Evolutionary conservation across 2,113 vertebrate species (phyloP).

Genomic region (Actenoides hombroni): DNA sequence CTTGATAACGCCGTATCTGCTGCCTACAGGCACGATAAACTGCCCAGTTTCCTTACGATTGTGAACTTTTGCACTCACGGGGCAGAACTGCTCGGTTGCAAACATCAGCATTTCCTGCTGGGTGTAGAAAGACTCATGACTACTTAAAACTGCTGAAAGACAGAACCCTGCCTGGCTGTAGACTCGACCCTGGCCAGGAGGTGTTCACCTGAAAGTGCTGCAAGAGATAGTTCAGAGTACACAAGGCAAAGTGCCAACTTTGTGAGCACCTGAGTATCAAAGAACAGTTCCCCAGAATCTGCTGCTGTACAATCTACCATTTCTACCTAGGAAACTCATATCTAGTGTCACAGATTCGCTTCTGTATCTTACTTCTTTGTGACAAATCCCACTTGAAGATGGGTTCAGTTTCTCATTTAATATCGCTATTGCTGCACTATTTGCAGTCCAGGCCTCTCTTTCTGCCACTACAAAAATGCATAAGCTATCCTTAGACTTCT

Average conservation of each 20-base stretch:
- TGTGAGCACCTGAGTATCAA: accelerated
- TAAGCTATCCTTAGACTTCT: not conserved
- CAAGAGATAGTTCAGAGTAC: not conserved
- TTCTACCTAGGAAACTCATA: not conserved
- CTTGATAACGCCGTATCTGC: not conserved
- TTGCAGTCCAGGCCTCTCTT: not conserved
- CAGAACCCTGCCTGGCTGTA: not conserved
- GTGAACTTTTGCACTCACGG: accelerated
- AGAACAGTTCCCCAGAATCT: not conserved
- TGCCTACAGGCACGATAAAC: not conserved
- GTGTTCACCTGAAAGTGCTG: not conserved
- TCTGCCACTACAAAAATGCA: not conserved
- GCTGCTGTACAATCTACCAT: not conserved
- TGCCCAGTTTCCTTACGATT: not conserved
- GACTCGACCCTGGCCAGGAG: not conserved
- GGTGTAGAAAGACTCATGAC: not conserved
- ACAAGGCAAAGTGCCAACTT: not conserved
- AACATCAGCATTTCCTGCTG: not conserved
- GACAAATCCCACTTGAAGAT: not conserved
- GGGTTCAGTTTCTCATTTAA: not conserved
- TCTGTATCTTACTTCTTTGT: not conserved
- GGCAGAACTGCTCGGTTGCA: accelerated
- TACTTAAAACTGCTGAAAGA: not conserved
- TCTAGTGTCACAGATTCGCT: not conserved
- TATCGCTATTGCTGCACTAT: not conserved